Evolutionary conservation across 64 coral and sea anemone species (phyloP), one percentile per base, ranked within the genome.

Genomic region (Platygyra sinensis): DNA sequence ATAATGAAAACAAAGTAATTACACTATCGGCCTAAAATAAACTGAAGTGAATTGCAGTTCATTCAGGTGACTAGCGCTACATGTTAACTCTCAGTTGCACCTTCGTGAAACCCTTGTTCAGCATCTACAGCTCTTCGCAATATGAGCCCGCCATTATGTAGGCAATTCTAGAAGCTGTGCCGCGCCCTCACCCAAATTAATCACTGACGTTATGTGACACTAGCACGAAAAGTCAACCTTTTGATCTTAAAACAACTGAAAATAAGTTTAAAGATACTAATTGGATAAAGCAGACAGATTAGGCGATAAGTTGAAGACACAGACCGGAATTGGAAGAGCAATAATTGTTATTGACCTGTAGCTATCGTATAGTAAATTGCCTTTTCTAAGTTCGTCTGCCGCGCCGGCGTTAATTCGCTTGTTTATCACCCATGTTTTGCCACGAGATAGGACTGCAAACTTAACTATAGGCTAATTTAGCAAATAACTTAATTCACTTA

Each of bases 251-350:
- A n/a, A 83, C 59, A 85, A 51, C 36, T 62, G 32, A 80, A 80
- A 62, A 52, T 15, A 33, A 80, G 38, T 72, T 67, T 83, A 27
- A n/a, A 85, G 71, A 42, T 24, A 42, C 25, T 52, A 71, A 85
- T 71, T 42, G 33, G 38, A 85, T 84, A 50, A 85, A 50, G 31
- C 36, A 71, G 81, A 85, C 62, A 4, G 32, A 81, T 71, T 27
- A 51, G 28, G 69, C 38, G 61, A 69, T 24, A 72, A 71, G 62
- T 52, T 65, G 39, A 85, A 39, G 62, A 71, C 81, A 18, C 2
- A n/a, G 24, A 36, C 38, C 22, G 63, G 62, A 51, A 71, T 85
- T 85, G 4, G 7, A 20, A 65, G 8, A 51, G 8, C 24, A 85
- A 85, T 22, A 85, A 49, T 9, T n/a, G 30, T 28, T 46, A 13